These are phyloP conservation scores for Karalla daura DNA, from an alignment of 2,797 vertebrate species.

Conservation along the genomic window DNA sequence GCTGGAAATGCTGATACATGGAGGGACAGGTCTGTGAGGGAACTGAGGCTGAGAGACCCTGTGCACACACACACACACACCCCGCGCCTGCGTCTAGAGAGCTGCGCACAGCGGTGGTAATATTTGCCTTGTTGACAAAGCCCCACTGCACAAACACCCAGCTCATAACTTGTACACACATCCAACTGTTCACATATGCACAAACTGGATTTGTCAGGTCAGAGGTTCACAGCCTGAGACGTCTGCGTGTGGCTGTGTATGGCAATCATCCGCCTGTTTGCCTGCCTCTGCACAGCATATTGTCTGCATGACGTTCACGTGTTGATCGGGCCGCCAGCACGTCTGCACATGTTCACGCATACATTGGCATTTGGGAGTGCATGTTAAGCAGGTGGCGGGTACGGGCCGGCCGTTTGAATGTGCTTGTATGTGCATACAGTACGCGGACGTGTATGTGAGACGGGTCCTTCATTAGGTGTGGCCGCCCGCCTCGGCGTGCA, in stretches of 20 bases:
- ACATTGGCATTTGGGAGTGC: background rate
- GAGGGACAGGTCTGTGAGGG: conserved; percentile 4
- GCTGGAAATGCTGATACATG: background rate
- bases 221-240: conserved; percentile 38
- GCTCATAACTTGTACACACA: conserved; percentile 52
- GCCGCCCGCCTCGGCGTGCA: conserved; percentile 45
- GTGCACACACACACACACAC: no score
- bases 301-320: background rate
- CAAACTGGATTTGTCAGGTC: conserved; percentile 55
- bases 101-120: conserved; percentile 57
- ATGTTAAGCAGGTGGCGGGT: conserved; percentile 16
- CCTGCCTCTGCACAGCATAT: background rate
- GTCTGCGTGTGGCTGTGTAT: conserved; percentile 4
- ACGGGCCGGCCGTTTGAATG: conserved; percentile 16
- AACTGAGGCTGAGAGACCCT: no score
- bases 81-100: no score
- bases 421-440: background rate
- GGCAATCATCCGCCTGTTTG: conserved; percentile 5
- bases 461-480: conserved; percentile 68
- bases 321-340: background rate
- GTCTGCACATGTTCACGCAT: conserved; percentile 2
- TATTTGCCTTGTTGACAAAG: conserved; percentile 70
- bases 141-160: conserved; percentile 57
- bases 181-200: conserved; percentile 38
- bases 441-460: conserved; percentile 7